A percentile compares a stretch with the other conserved stretches of the same genome.
Conservation (phyloP, 1,140 invertebrate genomes). For the Papilio helenus region DNA sequence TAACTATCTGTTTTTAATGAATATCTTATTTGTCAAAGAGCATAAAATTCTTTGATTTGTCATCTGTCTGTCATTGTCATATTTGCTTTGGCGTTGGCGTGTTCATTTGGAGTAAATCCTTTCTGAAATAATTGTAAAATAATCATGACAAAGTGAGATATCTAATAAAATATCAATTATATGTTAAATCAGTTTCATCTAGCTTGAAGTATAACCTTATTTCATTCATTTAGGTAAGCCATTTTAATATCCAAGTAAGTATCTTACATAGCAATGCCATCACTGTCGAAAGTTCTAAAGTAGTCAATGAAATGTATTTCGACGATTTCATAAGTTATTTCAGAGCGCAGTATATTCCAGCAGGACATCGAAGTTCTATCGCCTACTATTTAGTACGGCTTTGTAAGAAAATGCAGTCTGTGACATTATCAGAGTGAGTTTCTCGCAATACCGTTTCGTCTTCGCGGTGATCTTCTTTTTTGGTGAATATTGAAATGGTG, state of each 20-base stretch:
- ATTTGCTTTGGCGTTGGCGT: not conserved
- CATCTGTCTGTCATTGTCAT: too few species aligned
- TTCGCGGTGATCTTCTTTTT: constrained; percentile 52
- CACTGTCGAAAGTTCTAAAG: constrained; percentile 17
- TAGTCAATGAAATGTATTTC: constrained; percentile 36
- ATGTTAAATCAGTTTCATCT: not conserved
- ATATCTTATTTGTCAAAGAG: too few species aligned
- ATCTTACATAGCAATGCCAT: constrained; percentile 11
- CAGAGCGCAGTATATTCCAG: constrained; percentile 37
- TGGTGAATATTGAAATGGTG: constrained; percentile 48
- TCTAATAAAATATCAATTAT: not conserved
- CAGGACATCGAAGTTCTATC: constrained; percentile 42
- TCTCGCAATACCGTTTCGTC: constrained; percentile 58
- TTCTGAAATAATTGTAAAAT: not conserved
- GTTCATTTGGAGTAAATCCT: not conserved
- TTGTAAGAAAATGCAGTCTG: constrained; percentile 69
- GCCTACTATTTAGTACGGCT: constrained; percentile 48
- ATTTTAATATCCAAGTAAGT: not conserved
- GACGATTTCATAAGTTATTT: constrained; percentile 39
- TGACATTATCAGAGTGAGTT: constrained; percentile 62
- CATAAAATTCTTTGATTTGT: too few species aligned
- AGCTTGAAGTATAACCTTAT: constrained; percentile 21
- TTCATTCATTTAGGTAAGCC: constrained; percentile 29
- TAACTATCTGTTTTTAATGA: too few species aligned
- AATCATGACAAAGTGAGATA: not conserved